Conservation (phyloP, 1,140 invertebrate genomes). For the Ostrea denselamellosa region DNA sequence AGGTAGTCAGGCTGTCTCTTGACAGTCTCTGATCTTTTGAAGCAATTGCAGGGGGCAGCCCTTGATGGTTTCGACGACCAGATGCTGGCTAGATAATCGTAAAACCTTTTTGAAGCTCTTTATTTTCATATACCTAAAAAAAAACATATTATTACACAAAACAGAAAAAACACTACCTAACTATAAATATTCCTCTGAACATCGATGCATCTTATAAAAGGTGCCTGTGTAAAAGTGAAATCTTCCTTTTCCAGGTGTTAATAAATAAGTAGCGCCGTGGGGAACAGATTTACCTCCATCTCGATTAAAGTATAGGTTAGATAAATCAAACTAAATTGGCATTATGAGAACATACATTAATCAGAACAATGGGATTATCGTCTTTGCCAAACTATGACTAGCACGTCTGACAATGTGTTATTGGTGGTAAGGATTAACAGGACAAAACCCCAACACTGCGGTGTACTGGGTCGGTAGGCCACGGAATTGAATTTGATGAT, state of each 20-base stretch:
- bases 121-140: slow-evolving; percentile 19
- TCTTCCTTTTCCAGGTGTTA: background rate
- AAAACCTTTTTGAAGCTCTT: slow-evolving; percentile 23
- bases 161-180: background rate
- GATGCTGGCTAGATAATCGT: background rate
- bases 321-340: slow-evolving; percentile 29
- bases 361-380: slow-evolving; percentile 26
- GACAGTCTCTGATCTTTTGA: background rate
- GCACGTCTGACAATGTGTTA: slow-evolving; percentile 24
- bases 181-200: slow-evolving; percentile 5
- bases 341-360: background rate
- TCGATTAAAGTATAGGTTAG: slow-evolving; percentile 18
- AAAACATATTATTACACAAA: slow-evolving; percentile 27
- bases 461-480: background rate
- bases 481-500: background rate
- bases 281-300: slow-evolving; percentile 4
- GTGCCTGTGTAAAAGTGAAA: background rate
- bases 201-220: background rate
- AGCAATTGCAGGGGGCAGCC: background rate
- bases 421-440: background rate
- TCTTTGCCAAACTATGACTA: slow-evolving; percentile 1
- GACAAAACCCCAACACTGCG: background rate
- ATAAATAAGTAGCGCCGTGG: background rate
- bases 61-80: background rate
- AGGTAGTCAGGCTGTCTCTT: background rate